phyloP scores from a whole-genome alignment of 2,888 invertebrate genomes.

The Torymus auratus region DNA sequence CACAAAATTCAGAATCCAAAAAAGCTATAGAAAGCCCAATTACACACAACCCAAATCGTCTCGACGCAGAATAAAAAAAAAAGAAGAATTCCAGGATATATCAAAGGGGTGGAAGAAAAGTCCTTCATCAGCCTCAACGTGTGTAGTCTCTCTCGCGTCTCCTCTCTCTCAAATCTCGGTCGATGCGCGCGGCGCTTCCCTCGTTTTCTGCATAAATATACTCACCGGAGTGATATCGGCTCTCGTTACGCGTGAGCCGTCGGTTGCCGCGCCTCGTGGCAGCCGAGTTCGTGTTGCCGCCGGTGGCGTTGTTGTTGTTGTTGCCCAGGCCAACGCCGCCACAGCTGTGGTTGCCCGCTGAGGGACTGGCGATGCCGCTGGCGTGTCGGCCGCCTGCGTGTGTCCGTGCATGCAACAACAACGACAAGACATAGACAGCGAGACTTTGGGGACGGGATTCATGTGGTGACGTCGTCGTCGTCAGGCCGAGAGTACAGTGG shows the following conservation, averaged over 20 bases:
- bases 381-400: conserved; percentile 75
- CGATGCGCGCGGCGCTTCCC: no score
- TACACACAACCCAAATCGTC: no score
- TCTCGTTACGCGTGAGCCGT: conserved; percentile 94
- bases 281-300: conserved; percentile 73
- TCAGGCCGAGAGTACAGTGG: no score
- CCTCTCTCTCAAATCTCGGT: no score
- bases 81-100: no score
- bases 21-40: no score
- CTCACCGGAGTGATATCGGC: conserved; percentile 97
- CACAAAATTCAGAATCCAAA: no score
- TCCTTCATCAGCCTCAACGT: no score
- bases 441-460: conserved; percentile 3
- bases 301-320: conserved; percentile 66
- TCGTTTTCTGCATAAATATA: conserved; percentile 63
- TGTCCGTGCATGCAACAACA: conserved; percentile 77
- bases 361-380: conserved; percentile 74
- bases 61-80: no score
- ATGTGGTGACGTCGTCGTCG: no score
- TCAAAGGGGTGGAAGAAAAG: no score
- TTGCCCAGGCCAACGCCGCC: conserved; percentile 65
- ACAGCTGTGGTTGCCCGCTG: conserved; percentile 72
- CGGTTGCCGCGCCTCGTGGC: conserved; percentile 89
- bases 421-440: conserved; percentile 58
- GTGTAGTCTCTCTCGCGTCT: no score